These are phyloP conservation scores for Sarcophaga variegata DNA, from an alignment of 2,888 invertebrate genomes.

Conservation along the genomic window DNA sequence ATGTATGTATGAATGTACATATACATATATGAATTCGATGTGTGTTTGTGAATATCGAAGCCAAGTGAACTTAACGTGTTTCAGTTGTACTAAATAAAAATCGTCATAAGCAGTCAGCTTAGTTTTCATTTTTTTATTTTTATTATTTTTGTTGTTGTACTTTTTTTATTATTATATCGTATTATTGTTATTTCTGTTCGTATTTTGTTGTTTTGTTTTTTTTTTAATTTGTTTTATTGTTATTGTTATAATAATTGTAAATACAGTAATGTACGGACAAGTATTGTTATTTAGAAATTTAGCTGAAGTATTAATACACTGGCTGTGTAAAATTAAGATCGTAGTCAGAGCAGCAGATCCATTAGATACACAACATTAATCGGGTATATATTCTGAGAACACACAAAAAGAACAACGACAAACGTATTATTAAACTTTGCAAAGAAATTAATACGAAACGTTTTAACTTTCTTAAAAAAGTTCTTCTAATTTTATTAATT, in stretches of 20 bases:
- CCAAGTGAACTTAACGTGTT: slow-evolving; percentile 59
- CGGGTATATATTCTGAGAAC: slow-evolving; percentile 24
- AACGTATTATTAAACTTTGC: not conserved
- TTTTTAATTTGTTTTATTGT: not conserved
- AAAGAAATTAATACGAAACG: not conserved
- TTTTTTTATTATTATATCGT: slow-evolving; percentile 44
- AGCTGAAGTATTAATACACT: slow-evolving; percentile 71
- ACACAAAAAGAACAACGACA: not conserved
- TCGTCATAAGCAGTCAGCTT: slow-evolving; percentile 54
- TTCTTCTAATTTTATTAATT: not conserved
- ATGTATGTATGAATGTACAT: not conserved
- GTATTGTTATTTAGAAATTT: slow-evolving; percentile 64
- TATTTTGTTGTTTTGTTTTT: slow-evolving; percentile 20
- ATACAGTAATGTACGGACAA: slow-evolving; percentile 27
- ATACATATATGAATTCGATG: not conserved
- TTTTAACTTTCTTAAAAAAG: not conserved
- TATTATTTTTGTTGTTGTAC: slow-evolving; percentile 22
- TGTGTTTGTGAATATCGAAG: slow-evolving; percentile 6
- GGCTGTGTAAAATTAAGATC: slow-evolving; percentile 64
- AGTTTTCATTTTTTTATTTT: not conserved
- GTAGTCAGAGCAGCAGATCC: slow-evolving; percentile 69
- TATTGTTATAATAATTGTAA: slow-evolving; percentile 63
- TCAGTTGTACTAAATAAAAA: slow-evolving; percentile 40
- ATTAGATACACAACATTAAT: slow-evolving; percentile 65
- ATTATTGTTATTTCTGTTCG: slow-evolving; percentile 4